These are phyloP conservation scores for Cebus imitator DNA, from an alignment of 2,113 vertebrate genomes.

Conservation along the genomic window DNA sequence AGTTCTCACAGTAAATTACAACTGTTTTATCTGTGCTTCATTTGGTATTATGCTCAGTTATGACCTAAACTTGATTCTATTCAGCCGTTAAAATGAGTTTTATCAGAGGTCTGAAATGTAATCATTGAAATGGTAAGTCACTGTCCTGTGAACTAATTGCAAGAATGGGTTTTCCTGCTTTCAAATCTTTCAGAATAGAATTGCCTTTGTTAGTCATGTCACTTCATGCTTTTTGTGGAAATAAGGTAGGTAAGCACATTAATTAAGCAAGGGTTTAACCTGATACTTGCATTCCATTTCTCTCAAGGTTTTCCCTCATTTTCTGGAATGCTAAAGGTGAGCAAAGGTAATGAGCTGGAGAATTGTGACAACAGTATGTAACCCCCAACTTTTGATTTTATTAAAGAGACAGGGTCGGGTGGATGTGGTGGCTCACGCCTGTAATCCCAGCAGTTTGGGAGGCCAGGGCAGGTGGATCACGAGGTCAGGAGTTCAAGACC, in stretches of 20 bases:
- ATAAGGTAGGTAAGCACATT: neutral
- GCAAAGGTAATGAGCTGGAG: neutral
- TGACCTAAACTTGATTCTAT: neutral
- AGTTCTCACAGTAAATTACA: neutral
- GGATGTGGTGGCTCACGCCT: too few species aligned
- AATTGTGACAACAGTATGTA: neutral
- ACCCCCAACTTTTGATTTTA: too few species aligned
- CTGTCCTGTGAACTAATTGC: neutral
- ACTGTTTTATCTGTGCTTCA: neutral
- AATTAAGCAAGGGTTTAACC: neutral
- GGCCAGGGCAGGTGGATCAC: too few species aligned
- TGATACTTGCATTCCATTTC: neutral
- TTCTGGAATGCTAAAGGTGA: slow-evolving; percentile 1
- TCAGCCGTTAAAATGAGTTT: neutral
- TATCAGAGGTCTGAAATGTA: neutral
- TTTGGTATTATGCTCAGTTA: neutral
- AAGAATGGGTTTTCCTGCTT: neutral
- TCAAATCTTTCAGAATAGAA: neutral
- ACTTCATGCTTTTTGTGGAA: neutral
- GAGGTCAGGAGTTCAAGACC: too few species aligned
- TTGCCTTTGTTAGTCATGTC: neutral
- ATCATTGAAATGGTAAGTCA: neutral
- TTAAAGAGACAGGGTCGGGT: too few species aligned
- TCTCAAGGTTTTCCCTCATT: neutral
- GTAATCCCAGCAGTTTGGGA: too few species aligned